Evolutionary conservation across 1,140 invertebrate species (phyloP), one percentile per base, ranked within the genome.

Genomic region (Drosophila burlai): DNA sequence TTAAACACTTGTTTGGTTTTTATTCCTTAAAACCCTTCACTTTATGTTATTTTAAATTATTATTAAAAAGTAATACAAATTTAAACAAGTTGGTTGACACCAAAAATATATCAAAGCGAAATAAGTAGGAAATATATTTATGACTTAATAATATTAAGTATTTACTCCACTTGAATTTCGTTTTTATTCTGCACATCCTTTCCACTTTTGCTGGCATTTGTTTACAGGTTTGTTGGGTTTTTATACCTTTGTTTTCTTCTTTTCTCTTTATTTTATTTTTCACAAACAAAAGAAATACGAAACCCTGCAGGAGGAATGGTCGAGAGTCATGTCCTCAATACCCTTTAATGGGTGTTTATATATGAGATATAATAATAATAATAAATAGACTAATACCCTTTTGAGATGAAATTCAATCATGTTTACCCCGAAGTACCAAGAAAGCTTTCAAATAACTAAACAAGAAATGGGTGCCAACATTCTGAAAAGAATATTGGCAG

Each of bases 181-280:
- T 40, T 50, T 58, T 54, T 68, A 36, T 65, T 62, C 16, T 26
- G n/a, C 29, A 18, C 18, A 50, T 36, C 46, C 34, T 69, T 34
- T 63, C 6, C 38, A 69, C 15, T 13, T 52, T 43, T 16, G 24
- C 38, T 43, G 24, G n/a, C 31, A 52, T 36, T 26, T 38, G 38
- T 52, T 71, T 60, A 15, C n/a, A 18, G 46, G 40, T 5, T 31
- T 31, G 26, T 29, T n/a, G 15, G 47, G 15, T n/a, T 50, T 50
- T 50, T 11, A 3, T 11, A 24, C 24, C 13, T 36, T 71, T 58
- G 36, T 67, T 42, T 9, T 8, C 16, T 2, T 9, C 16, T 24
- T 15, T 0, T n/a, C 16, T 24, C 24, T 40, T 38, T 24, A 15
- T 31, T 31, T 50, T 18, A 21, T 13, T 47, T 47, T 59, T 71